phyloP scores from a whole-genome alignment of 2,888 invertebrate species.

The Hipparchia semele region DNA sequence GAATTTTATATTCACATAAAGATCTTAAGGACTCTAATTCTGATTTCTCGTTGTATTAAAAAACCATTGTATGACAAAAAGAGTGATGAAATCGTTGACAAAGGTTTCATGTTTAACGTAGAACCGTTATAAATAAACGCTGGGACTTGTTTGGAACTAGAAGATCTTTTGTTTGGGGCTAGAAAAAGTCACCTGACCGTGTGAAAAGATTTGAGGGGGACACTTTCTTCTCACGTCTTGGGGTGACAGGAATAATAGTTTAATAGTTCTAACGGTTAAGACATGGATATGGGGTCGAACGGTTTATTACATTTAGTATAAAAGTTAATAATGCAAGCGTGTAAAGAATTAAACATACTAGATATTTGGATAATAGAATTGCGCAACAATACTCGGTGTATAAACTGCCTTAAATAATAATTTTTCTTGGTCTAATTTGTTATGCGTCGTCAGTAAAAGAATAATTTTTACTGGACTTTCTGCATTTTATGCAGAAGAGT shows the following conservation, averaged over 20 bases:
- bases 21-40: constrained; percentile 14
- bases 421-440: not conserved
- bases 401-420: not conserved
- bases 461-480: not conserved
- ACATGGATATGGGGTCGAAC: constrained; percentile 28
- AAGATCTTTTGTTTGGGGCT: constrained; percentile 41
- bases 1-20: constrained; percentile 35
- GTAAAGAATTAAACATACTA: constrained; percentile 1
- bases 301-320: not conserved
- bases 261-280: constrained; percentile 33
- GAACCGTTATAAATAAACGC: constrained; percentile 25
- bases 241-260: constrained; percentile 32
- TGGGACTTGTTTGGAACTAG: constrained; percentile 17
- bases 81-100: constrained; percentile 22
- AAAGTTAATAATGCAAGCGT: constrained; percentile 23
- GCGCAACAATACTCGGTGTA: not conserved
- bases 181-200: constrained; percentile 64
- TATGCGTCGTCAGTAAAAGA: not conserved
- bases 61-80: constrained; percentile 18
- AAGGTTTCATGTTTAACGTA: constrained; percentile 13
- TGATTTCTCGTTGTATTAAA: constrained; percentile 16
- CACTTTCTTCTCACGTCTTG: constrained; percentile 29
- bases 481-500: constrained; percentile 1
- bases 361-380: not conserved
- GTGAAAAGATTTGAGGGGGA: constrained; percentile 51